Conservation (phyloP, 2,113 vertebrate genomes). For the Morone chrysops region DNA sequence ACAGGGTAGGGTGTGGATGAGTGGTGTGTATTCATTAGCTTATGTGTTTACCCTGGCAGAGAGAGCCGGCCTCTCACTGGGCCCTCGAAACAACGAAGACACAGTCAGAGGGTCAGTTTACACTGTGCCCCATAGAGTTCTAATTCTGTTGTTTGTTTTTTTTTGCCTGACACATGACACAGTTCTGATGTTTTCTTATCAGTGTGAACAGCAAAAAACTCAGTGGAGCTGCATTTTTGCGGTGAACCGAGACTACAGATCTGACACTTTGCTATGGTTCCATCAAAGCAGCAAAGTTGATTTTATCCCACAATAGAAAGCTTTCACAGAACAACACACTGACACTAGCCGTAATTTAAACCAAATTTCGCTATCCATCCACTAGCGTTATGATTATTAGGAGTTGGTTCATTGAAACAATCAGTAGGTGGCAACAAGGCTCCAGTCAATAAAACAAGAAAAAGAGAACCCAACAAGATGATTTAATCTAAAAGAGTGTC, state of each 20-base stretch:
- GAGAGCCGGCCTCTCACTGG: background rate
- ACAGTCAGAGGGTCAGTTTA: background rate
- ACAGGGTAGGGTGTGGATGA: conserved; percentile 40
- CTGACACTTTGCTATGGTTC: background rate
- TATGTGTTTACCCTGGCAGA: conserved; percentile 54
- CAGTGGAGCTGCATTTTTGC: background rate
- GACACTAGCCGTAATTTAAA: too few species aligned
- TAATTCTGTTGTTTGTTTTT: background rate
- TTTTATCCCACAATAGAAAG: background rate
- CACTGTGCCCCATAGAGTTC: background rate
- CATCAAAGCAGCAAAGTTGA: background rate
- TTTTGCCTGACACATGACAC: background rate
- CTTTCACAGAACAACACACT: background rate
- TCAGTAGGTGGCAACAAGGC: too few species aligned
- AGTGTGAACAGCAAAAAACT: background rate
- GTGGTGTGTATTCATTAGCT: conserved; percentile 49
- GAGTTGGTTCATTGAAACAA: too few species aligned
- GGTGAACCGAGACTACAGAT: background rate
- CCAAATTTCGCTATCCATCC: too few species aligned
- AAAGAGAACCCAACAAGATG: too few species aligned
- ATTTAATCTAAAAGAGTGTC: too few species aligned
- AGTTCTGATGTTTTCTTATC: background rate
- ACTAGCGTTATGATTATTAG: too few species aligned
- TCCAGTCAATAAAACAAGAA: too few species aligned
- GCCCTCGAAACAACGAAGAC: background rate